Base-by-base conservation (phyloP, 2,797 vertebrate species). In the Oreortyx pictus region DNA sequence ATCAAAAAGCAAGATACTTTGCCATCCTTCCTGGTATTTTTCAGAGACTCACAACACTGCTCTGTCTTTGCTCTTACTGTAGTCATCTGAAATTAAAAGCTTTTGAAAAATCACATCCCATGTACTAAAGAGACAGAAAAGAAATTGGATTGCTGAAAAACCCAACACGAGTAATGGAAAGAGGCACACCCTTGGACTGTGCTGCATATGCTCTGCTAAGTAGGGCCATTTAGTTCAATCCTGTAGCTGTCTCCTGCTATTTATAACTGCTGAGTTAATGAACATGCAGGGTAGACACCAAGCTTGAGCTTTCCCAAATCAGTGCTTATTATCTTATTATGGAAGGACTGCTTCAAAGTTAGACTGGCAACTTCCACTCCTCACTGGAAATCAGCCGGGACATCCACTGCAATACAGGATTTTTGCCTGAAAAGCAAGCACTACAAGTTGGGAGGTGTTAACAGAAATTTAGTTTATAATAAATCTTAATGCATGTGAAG, bases 261-360 rank as follows among this genome's bases (percentile, higher is more conserved):
- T 94, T 93, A 89, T 41, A 93, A 88, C 46, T 44, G 24, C 31
- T 27, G n/a, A 31, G 59, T 90, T 84, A 91, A 92, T n/a, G 88
- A 92, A 91, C 82, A 81, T 89, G 6, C 27, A 47, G 82, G 57
- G 71, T 0, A 94, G 89, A 82, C 78, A 82, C 50, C 52, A 70
- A 89, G 62, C 31, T 41, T 78, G 66, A 89, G 70, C 43, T 11
- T 47, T 86, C 76, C 82, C 75, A 44, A 88, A 88, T 0, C n/a
- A 14, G 62, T 60, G 56, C 49, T 82, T 84, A 79, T 3, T 0
- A 74, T 74, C 74, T 62, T 80, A 35, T 61, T 50, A 83, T 3
- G 66, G 71, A 78, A 4, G 59, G 46, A 14, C 46, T 2, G 1
- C n/a, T 75, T 76, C 79, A 74, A 35, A 61, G 27, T 29, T 7